Conservation (phyloP, 2,113 vertebrate genomes). For the Malaclemys terrapin region DNA sequence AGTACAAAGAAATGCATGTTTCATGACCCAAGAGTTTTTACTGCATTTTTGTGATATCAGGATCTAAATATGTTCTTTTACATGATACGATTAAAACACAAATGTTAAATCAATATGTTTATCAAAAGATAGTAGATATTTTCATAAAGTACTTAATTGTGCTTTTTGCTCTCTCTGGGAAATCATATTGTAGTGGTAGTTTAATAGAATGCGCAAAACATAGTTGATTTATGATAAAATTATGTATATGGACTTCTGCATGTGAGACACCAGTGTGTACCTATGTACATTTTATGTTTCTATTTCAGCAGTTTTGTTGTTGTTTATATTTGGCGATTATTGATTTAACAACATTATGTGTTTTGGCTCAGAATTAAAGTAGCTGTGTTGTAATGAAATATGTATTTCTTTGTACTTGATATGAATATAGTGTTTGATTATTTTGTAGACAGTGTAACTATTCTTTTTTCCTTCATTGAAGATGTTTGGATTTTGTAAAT, state of each 20-base stretch:
- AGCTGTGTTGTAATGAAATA: background rate
- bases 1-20: background rate
- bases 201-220: background rate
- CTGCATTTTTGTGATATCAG: background rate
- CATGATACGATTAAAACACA: background rate
- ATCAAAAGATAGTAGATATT: no score
- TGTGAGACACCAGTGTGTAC: background rate
- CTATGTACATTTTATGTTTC: background rate
- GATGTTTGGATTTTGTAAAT: background rate
- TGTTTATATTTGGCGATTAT: background rate
- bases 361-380: constrained; percentile 10
- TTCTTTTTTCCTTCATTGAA: background rate
- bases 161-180: background rate
- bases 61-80: background rate
- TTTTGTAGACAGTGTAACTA: background rate
- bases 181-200: background rate
- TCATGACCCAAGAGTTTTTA: background rate
- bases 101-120: no score
- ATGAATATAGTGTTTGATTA: background rate
- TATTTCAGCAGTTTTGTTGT: background rate
- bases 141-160: no score
- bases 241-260: background rate
- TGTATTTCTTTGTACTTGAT: background rate
- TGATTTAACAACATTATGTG: background rate
- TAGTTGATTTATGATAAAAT: background rate